Evolutionary conservation across 2,888 invertebrate species (phyloP).

Genomic region (Agrotis exclamationis): DNA sequence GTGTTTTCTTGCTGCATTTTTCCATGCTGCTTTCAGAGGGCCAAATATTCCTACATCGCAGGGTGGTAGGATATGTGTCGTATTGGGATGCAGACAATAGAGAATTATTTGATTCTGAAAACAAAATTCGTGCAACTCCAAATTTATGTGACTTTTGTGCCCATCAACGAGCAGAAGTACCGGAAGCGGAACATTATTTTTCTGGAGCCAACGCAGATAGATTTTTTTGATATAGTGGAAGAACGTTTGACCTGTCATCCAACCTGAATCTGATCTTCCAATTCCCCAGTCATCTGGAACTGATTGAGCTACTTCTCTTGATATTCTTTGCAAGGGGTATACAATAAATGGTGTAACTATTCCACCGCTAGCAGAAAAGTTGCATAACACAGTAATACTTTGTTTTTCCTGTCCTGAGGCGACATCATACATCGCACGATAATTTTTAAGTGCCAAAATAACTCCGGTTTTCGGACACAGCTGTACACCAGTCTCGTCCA

Average conservation of each 20-base stretch:
- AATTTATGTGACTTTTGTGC: not conserved
- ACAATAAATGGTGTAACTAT: not conserved
- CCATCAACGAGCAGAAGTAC: not conserved
- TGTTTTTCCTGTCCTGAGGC: too few species aligned
- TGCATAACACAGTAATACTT: not conserved
- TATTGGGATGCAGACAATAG: conserved; percentile 4
- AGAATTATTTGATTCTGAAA: not conserved
- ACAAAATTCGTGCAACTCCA: not conserved
- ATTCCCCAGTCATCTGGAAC: conserved; percentile 4
- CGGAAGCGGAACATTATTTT: conserved; percentile 4
- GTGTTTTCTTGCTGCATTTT: conserved; percentile 1
- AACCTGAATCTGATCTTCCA: conserved; percentile 10
- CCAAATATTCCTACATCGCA: too few species aligned
- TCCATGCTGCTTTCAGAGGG: not conserved
- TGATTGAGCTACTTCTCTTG: not conserved
- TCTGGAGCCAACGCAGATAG: not conserved
- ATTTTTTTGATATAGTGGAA: not conserved
- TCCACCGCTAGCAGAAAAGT: not conserved
- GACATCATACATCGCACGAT: too few species aligned
- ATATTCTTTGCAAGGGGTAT: not conserved
- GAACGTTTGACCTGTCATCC: conserved; percentile 2
- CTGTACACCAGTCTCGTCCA: too few species aligned
- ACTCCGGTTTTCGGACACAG: too few species aligned
- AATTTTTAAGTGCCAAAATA: too few species aligned
- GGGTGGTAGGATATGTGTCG: conserved; percentile 2